Evolutionary conservation across 2,888 invertebrate species (phyloP), one percentile per base, ranked within the genome.

Genomic region (Cryptus armator): DNA sequence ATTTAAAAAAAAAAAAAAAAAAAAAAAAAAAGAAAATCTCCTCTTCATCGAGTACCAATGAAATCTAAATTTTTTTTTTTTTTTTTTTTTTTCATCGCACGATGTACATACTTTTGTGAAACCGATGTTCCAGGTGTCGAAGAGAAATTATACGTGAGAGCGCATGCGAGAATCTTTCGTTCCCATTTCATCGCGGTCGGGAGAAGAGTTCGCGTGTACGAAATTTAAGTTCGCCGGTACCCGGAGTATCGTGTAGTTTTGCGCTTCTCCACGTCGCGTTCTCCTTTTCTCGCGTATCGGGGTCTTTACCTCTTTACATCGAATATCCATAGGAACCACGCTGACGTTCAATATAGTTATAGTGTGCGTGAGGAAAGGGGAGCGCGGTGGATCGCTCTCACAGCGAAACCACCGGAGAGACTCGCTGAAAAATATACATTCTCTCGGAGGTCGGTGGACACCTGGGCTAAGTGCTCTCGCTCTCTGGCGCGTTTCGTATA

Each of bases 391-490:
- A 10, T 16, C 37, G 19, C 44, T 62, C 56, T 67, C 44, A 5
- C 67, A 29, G 53, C 53, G 53, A 9, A 56, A 56, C 56, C 10
- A 12, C 56, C 10, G 24, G 56, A 10, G 19, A 19, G 56, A 56
- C 19, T 56, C 56, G 67, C 67, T 32, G 59, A 81, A 81, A 72
- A 80, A 83, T 70, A 64, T 80, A 70, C 79, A 74, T 71, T 80
- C 79, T 81, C 81, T 81, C 71, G 74, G 59, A 59, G 59, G 53
- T 81, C 87, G 81, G 79, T 83, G 88, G 88, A 88, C 90, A 90
- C 88, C 89, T 89, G 90, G 88, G 85, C 86, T 90, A 87, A 89
- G 89, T 89, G 89, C 87, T 88, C 86, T 68, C 81, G 76, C 85
- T 81, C 66, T 43, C 53, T 12, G 16, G 32, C 77, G 80, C 81